Evolutionary conservation across 2,113 vertebrate species (phyloP).

Genomic region (Oncorhynchus nerka): DNA sequence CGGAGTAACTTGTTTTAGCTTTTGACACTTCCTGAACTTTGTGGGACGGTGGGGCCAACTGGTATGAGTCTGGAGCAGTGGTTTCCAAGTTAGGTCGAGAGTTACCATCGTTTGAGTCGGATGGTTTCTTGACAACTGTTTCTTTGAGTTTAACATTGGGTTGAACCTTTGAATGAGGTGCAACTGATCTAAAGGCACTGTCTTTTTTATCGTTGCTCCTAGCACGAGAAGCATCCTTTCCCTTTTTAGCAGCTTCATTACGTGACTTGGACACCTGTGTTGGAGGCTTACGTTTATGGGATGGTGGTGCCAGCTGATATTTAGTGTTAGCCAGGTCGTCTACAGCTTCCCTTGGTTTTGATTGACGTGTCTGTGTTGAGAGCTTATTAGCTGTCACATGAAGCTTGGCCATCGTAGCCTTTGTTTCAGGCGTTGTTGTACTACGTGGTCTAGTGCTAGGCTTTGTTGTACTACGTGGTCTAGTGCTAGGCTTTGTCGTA

Average conservation of each 20-base stretch:
- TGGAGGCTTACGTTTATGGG: conserved; percentile 36
- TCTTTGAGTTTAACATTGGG: neutral
- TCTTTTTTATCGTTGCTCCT: conserved; percentile 12
- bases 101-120: conserved; percentile 25
- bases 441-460: conserved; percentile 24
- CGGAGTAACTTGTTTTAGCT: conserved; percentile 1
- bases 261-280: conserved; percentile 23
- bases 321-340: conserved; percentile 42
- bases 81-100: conserved; percentile 19
- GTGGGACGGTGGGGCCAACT: conserved; percentile 27
- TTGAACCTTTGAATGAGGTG: conserved; percentile 24
- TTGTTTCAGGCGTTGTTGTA: conserved; percentile 28
- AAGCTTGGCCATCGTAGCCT: conserved; percentile 16
- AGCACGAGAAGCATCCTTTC: conserved; percentile 24
- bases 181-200: conserved; percentile 39
- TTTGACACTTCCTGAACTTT: neutral
- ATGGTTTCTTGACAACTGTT: conserved; percentile 20
- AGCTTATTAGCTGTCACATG: conserved; percentile 30
- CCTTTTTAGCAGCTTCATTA: conserved; percentile 11
- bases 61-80: neutral
- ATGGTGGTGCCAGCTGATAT: conserved; percentile 65
- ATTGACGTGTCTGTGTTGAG: conserved; percentile 29
- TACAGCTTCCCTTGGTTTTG: conserved; percentile 33
- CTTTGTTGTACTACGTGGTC: conserved; percentile 19
- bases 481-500: conserved; percentile 26